Evolutionary conservation across 2,113 vertebrate genomes (phyloP), one percentile per base, ranked within the genome.

Genomic region (Pseudorasbora parva): DNA sequence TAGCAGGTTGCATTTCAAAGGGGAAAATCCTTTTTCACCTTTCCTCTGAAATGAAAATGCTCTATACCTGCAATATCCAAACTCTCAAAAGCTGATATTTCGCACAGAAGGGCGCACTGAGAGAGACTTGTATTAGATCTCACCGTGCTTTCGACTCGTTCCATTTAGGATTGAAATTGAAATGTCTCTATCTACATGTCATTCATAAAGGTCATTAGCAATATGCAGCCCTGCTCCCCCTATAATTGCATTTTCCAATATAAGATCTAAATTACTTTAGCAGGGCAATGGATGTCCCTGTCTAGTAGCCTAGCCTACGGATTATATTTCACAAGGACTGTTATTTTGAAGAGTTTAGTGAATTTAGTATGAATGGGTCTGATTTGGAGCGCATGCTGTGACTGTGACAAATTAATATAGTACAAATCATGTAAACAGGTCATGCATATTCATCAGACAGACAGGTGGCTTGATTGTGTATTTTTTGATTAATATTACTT

Each of bases 401-500:
- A 83, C 75, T 47, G 45, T 82, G 86, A 68, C 45, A 83, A 83
- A 87, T 87, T 47, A 86, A 81, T 51, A 74, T 54, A n/a, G n/a
- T n/a, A 75, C 56, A 78, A 71, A 82, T 68, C 57, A 27, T 75
- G 81, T 83, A 83, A 83, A 88, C 73, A 57, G 49, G 17, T 25
- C 77, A 83, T 81, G 76, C 81, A 88, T 83, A 88, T 81, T 81
- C 84, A 85, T 83, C 37, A 76, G 68, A 77, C 15, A 83, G 77
- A 82, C 86, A 85, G 78, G 74, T 78, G 43, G 80, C 10, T 54
- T 80, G 49, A 83, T 83, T 83, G 57, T 79, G 86, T 78, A 49
- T 47, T 69, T 79, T 74, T 83, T 85, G 49, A 87, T 80, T 74
- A 82, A 85, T 85, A 87, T 60, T 76, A 71, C 77, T 87, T 78